Conservation (phyloP, 2,797 vertebrate genomes). For the Simalia tracyae region DNA sequence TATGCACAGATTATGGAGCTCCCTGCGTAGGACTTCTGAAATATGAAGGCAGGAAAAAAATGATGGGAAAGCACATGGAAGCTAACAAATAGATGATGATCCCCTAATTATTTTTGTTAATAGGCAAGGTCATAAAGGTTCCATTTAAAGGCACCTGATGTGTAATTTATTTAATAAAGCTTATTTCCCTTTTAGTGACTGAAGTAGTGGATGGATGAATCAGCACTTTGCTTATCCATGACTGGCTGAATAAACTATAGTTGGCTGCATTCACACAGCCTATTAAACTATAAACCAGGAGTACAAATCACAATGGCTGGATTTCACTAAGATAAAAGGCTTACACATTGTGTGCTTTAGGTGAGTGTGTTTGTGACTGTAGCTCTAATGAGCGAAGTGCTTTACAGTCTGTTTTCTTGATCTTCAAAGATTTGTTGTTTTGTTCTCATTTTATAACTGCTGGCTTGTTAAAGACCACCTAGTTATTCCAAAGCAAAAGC, state of each 20-base stretch:
- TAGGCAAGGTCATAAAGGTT: not conserved
- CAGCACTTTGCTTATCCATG: not conserved
- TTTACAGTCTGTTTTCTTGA: not conserved
- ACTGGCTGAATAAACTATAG: not conserved
- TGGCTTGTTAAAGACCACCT: not conserved
- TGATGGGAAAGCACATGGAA: not conserved
- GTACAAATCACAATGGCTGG: not conserved
- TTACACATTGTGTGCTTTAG: not conserved
- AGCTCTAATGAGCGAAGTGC: not conserved
- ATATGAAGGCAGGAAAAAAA: not conserved
- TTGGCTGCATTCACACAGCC: not conserved
- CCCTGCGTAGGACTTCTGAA: not conserved
- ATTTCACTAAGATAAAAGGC: not conserved
- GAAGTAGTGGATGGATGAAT: not conserved
- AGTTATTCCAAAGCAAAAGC: not conserved
- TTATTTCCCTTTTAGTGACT: not conserved
- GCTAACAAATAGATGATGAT: not conserved
- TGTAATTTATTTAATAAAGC: not conserved
- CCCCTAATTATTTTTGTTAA: not conserved
- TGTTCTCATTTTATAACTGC: not conserved
- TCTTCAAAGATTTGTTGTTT: not conserved
- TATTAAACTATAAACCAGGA: not conserved
- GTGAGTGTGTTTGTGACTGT: not conserved
- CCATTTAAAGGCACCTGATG: not conserved
- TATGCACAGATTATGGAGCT: not conserved